Percentiles rank a stretch among this genome's conserved stretches.
phyloP scores from a whole-genome alignment of 37 sponge, comb jelly and placozoan genomes.

The Diacarnus erythraeanus region DNA sequence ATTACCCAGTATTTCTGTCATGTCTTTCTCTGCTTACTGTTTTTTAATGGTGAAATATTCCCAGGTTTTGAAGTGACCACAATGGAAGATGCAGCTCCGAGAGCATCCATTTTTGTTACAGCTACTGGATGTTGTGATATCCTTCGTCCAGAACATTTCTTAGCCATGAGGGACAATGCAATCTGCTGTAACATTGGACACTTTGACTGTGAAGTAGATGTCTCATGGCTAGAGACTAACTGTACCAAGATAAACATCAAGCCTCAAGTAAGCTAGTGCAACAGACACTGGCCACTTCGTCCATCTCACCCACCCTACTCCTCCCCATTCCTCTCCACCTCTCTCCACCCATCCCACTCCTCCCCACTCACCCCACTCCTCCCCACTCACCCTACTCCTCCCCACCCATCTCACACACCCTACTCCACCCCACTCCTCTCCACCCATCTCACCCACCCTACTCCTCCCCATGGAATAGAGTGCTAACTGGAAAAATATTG shows the following conservation, averaged over 20 bases:
- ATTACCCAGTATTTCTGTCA: too few relatives aligned
- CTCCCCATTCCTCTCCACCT: not conserved
- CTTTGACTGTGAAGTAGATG: slow-evolving; percentile 98
- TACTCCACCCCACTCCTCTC: too few relatives aligned
- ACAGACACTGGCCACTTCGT: not conserved
- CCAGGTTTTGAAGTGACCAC: slow-evolving; percentile 97
- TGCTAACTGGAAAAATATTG: too few relatives aligned
- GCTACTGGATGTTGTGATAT: slow-evolving; percentile 95
- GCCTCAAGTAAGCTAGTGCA: slow-evolving; percentile 75
- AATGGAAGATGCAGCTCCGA: slow-evolving; percentile 82
- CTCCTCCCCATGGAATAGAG: too few relatives aligned
- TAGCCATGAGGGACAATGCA: slow-evolving; percentile 89
- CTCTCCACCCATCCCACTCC: not conserved
- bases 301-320: not conserved
- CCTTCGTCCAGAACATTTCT: slow-evolving; percentile 84
- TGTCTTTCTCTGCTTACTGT: too few relatives aligned
- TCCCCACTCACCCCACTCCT: too few relatives aligned
- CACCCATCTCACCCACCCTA: too few relatives aligned
- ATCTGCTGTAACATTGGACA: slow-evolving; percentile 99
- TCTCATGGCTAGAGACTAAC: slow-evolving; percentile 86
- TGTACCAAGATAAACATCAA: slow-evolving; percentile 73
- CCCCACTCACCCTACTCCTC: too few relatives aligned
- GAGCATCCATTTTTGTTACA: slow-evolving; percentile 91
- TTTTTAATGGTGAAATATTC: not conserved
- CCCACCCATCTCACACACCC: too few relatives aligned